Evolutionary conservation across 2,113 vertebrate species (phyloP).

Genomic region (Vicugna pacos): DNA sequence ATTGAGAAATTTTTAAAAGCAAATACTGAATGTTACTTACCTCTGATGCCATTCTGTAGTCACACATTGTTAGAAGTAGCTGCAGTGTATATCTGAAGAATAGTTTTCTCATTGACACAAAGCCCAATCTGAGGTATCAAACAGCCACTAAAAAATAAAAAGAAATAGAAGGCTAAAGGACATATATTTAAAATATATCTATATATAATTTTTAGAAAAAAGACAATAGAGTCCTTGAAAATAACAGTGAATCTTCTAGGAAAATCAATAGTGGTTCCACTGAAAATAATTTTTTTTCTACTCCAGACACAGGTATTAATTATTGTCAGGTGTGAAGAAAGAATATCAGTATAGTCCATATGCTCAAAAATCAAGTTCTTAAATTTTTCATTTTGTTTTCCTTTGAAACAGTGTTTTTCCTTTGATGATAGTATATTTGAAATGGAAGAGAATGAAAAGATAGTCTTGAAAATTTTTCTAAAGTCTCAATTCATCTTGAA

Average conservation of each 20-base stretch:
- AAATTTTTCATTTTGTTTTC: slow-evolving; percentile 7
- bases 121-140: background rate
- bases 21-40: background rate
- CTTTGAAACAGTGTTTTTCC: background rate
- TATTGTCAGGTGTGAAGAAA: background rate
- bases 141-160: background rate
- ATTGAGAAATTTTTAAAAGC: background rate
- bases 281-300: background rate
- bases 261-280: background rate
- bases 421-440: background rate
- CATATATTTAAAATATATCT: background rate
- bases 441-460: background rate
- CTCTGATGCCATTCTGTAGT: background rate
- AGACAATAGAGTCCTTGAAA: background rate
- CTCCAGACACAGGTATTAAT: background rate
- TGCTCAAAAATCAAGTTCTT: background rate
- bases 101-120: background rate
- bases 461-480: background rate
- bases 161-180: background rate
- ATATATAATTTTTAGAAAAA: background rate
- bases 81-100: background rate
- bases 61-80: background rate
- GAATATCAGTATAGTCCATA: background rate
- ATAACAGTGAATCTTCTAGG: background rate
- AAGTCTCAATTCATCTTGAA: background rate